Evolutionary conservation across 2,113 vertebrate species (phyloP).

Genomic region (Numida meleagris): DNA sequence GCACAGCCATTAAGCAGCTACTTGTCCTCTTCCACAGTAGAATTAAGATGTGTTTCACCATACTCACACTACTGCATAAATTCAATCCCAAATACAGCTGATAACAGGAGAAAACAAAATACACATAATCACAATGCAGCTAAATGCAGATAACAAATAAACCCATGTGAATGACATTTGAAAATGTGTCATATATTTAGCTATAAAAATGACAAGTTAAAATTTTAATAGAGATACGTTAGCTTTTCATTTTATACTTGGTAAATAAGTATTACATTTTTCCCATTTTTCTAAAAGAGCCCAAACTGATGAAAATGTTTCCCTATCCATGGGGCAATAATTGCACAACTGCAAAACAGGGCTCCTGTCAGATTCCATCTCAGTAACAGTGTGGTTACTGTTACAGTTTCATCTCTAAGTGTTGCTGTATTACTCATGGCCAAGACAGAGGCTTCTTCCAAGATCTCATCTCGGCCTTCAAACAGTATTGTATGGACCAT

Average conservation of each 20-base stretch:
- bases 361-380: not conserved
- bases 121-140: not conserved
- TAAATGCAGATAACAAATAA: not conserved
- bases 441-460: not conserved
- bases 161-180: not conserved
- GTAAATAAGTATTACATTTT: not conserved
- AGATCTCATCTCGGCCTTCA: not conserved
- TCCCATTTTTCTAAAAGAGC: not conserved
- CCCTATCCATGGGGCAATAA: not conserved
- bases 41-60: not conserved
- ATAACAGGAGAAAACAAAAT: slow-evolving; percentile 10
- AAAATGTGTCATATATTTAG: not conserved
- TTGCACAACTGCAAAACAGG: not conserved
- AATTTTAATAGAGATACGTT: slow-evolving; percentile 1
- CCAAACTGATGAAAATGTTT: not conserved
- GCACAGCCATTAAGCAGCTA: not conserved
- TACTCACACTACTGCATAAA: not conserved
- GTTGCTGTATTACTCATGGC: slow-evolving; percentile 1
- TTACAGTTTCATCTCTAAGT: not conserved
- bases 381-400: not conserved
- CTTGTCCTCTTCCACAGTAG: not conserved
- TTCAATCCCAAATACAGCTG: not conserved
- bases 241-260: not conserved
- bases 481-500: not conserved
- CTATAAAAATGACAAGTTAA: not conserved